A percentile compares a stretch with the other conserved stretches of the same genome.
These are phyloP conservation scores for Sycon ciliatum DNA, from an alignment of 37 sponge, comb jelly and placozoan genomes.

Conservation along the genomic window DNA sequence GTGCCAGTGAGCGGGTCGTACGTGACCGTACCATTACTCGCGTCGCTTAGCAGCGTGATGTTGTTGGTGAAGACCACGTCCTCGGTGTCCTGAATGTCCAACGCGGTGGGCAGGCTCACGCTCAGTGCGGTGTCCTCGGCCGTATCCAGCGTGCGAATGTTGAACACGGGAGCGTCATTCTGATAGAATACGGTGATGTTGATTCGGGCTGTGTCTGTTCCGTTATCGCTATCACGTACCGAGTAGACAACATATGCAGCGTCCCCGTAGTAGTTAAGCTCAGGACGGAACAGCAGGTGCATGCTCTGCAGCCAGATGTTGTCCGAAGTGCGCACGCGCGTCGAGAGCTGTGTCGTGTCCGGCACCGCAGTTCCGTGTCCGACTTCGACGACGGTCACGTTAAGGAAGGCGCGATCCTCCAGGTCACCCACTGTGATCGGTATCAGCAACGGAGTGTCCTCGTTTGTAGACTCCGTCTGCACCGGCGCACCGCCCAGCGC, in stretches of 20 bases:
- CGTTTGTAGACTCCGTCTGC: slow-evolving; percentile 11
- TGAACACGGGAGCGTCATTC: slow-evolving; percentile 72
- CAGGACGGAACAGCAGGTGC: slow-evolving; percentile 50
- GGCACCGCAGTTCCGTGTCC: slow-evolving; percentile 26
- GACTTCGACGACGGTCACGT: slow-evolving; percentile 24
- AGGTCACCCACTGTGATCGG: slow-evolving; percentile 43
- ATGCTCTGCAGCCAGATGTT: slow-evolving; percentile 36
- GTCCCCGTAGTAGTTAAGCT: slow-evolving; percentile 44
- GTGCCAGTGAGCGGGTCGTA: slow-evolving; percentile 9
- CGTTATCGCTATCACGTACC: neutral
- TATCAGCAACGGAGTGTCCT: slow-evolving; percentile 43
- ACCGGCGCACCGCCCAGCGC: slow-evolving; percentile 11
- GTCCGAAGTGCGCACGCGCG: neutral
- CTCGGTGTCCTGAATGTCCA: slow-evolving; percentile 59
- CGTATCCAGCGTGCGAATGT: slow-evolving; percentile 30
- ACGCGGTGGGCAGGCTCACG: slow-evolving; percentile 46
- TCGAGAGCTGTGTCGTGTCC: neutral
- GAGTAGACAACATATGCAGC: neutral
- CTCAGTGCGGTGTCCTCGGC: slow-evolving; percentile 43
- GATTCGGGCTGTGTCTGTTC: slow-evolving; percentile 37
- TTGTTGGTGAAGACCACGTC: neutral
- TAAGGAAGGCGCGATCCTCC: slow-evolving; percentile 25
- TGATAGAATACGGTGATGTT: slow-evolving; percentile 39
- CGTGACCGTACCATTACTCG: neutral
- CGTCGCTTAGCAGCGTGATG: slow-evolving; percentile 11